Conservation (phyloP, 92 coral and sea anemone genomes). For the Ricordea florida region DNA sequence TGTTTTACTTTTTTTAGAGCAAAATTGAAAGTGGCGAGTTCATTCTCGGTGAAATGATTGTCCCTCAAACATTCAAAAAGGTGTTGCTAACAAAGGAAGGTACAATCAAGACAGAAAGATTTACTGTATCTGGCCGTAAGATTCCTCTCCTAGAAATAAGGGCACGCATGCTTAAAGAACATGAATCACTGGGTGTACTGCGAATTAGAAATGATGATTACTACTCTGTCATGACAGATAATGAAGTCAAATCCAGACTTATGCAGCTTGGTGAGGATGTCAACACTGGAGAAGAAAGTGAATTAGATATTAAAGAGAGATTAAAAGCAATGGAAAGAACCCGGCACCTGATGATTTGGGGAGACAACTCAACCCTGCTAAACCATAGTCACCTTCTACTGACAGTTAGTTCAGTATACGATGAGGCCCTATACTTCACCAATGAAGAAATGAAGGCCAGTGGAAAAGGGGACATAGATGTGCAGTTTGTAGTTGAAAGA, state of each 20-base stretch:
- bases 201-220: neutral
- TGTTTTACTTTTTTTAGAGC: neutral
- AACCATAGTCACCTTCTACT: neutral
- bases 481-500: neutral
- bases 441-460: neutral
- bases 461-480: neutral
- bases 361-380: neutral
- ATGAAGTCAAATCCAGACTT: neutral
- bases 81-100: neutral
- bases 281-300: neutral
- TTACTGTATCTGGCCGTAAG: neutral
- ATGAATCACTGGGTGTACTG: neutral
- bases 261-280: neutral
- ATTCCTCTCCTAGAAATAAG: neutral
- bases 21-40: constrained; percentile 20
- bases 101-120: neutral
- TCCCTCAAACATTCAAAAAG: constrained; percentile 17
- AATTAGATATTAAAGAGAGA: neutral
- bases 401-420: neutral
- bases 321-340: constrained; percentile 7
- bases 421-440: neutral
- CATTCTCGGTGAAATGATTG: neutral
- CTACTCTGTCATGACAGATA: neutral
- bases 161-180: neutral
- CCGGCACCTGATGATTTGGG: constrained; percentile 15